A percentile compares a stretch with the other conserved stretches of the same genome.
These are phyloP conservation scores for Astropecten irregularis DNA, from an alignment of 53 echinoderm and acorn worm species.

Conservation along the genomic window DNA sequence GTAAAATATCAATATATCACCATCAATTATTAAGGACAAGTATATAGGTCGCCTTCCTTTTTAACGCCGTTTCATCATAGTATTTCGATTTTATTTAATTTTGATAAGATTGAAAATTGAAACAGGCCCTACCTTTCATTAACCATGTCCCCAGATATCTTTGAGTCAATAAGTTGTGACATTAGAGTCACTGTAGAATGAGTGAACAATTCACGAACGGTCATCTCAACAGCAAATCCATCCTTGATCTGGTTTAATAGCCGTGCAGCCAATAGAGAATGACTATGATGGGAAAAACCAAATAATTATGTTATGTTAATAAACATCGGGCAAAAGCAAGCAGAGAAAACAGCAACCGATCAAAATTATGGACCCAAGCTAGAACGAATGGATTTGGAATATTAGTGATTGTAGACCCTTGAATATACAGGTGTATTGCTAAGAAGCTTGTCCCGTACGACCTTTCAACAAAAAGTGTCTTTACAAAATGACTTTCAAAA, in stretches of 20 bases:
- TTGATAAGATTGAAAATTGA: no score
- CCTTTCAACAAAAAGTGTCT: no score
- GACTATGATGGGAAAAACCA: constrained; percentile 27
- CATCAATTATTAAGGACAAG: no score
- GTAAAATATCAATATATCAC: not conserved
- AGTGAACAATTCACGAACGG: constrained; percentile 61
- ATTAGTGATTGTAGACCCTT: not conserved
- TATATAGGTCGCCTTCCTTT: no score
- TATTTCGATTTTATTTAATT: no score
- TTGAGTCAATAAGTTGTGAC: constrained; percentile 55
- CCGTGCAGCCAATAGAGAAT: constrained; percentile 63
- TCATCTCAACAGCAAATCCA: constrained; percentile 44
- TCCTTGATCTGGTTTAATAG: constrained; percentile 43
- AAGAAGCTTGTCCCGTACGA: no score
- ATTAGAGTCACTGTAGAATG: constrained; percentile 54
- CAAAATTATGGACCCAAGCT: not conserved
- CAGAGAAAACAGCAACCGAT: not conserved
- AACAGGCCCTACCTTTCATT: no score
- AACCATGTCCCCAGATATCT: not conserved
- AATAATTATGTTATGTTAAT: not conserved
- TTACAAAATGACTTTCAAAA: no score
- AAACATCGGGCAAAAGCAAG: not conserved
- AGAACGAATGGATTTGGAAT: not conserved
- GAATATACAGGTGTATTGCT: not conserved
- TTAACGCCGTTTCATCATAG: no score